Percentiles rank a stretch among this genome's conserved stretches.
Evolutionary conservation across 2,113 vertebrate species (phyloP).

Genomic region (Rousettus leschenaultii): DNA sequence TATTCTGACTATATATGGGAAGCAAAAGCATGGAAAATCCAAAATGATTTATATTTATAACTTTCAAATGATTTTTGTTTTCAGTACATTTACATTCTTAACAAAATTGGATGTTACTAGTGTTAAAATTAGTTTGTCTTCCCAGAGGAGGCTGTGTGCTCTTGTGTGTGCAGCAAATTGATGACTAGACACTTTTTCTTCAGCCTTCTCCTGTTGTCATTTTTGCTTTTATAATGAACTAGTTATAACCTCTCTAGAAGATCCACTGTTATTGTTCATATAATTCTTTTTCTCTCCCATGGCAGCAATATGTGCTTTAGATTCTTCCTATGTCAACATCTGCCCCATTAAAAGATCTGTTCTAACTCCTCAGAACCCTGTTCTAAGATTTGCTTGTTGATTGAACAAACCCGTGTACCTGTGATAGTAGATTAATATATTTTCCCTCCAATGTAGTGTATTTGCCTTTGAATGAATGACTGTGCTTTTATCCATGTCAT

Average conservation of each 20-base stretch:
- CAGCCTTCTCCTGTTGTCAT: background rate
- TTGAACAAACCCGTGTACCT: background rate
- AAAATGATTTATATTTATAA: slow-evolving; percentile 45
- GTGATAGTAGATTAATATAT: background rate
- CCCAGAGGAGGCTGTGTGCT: background rate
- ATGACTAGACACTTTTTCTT: background rate
- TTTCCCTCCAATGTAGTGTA: background rate
- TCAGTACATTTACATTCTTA: slow-evolving; percentile 19
- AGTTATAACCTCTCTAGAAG: background rate
- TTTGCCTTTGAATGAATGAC: background rate
- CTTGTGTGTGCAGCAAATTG: background rate
- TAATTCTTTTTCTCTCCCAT: background rate
- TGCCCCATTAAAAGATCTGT: background rate
- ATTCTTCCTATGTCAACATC: background rate
- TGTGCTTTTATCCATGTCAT: background rate
- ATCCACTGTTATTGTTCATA: background rate
- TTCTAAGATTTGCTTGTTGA: background rate
- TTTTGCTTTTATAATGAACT: background rate
- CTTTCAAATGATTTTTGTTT: slow-evolving; percentile 41
- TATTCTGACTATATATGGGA: background rate
- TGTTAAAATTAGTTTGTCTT: slow-evolving; percentile 31
- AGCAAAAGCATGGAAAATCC: background rate
- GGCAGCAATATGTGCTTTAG: background rate
- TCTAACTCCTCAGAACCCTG: background rate
- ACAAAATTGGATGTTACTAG: slow-evolving; percentile 5